phyloP scores from a whole-genome alignment of 30 jellyfish, hydroid and myxozoan genomes.

The Mastigias papua region DNA sequence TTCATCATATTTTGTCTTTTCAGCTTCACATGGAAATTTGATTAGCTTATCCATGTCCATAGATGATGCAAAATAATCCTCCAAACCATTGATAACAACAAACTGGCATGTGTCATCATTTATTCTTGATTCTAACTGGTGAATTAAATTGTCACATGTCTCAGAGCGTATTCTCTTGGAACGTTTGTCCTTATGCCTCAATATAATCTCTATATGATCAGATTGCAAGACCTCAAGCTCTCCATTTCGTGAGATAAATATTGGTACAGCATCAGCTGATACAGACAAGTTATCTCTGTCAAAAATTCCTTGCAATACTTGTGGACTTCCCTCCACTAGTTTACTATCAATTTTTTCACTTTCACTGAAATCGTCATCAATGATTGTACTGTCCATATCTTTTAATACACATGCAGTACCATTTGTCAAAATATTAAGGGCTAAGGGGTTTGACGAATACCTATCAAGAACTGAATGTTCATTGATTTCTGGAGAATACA shows the following conservation, averaged over 20 bases:
- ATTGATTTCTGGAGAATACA: background rate
- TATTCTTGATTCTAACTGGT: slow-evolving; percentile 75
- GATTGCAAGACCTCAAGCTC: slow-evolving; percentile 64
- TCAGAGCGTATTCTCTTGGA: slow-evolving; percentile 75
- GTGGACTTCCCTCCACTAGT: background rate
- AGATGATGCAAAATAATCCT: slow-evolving; percentile 83
- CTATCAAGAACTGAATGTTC: background rate
- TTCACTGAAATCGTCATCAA: background rate
- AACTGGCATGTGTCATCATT: slow-evolving; percentile 62
- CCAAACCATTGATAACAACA: slow-evolving; percentile 85
- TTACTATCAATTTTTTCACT: background rate
- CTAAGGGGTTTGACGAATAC: background rate
- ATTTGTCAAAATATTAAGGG: background rate
- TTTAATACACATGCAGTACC: background rate
- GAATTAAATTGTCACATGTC: slow-evolving; percentile 81
- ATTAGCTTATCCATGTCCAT: slow-evolving; percentile 72
- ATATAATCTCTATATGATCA: slow-evolving; percentile 66
- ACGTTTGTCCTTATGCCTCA: slow-evolving; percentile 60
- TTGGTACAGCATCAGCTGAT: slow-evolving; percentile 4
- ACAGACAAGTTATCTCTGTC: background rate
- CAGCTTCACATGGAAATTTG: slow-evolving; percentile 60
- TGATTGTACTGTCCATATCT: background rate
- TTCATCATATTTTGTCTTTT: slow-evolving; percentile 72
- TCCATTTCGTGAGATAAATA: slow-evolving; percentile 45
- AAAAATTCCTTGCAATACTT: background rate